Conservation (phyloP, 2,888 invertebrate species). For the Sepioteuthis lessoniana region DNA sequence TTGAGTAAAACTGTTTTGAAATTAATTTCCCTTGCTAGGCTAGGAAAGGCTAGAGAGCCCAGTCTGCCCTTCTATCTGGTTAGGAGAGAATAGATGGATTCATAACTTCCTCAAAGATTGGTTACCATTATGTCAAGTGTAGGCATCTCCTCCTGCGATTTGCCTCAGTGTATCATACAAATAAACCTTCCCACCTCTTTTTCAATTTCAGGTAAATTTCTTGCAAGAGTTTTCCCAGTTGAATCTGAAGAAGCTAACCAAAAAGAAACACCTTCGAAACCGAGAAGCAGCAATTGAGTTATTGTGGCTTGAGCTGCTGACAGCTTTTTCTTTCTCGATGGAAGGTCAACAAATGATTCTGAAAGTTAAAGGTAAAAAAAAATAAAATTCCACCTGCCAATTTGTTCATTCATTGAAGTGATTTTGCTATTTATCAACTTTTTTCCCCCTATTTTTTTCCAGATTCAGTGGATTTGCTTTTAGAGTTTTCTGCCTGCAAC, state of each 20-base stretch:
- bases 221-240: slow-evolving; percentile 68
- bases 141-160: too few species aligned
- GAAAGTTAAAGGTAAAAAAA: slow-evolving; percentile 71
- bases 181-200: too few species aligned
- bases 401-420: not conserved
- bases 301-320: slow-evolving; percentile 69
- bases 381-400: not conserved
- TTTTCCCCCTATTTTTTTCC: slow-evolving; percentile 50
- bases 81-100: too few species aligned
- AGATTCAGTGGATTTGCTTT: slow-evolving; percentile 68
- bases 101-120: too few species aligned
- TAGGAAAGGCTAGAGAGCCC: too few species aligned
- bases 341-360: slow-evolving; percentile 74
- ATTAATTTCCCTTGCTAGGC: too few species aligned
- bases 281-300: slow-evolving; percentile 58
- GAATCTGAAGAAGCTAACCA: slow-evolving; percentile 62
- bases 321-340: slow-evolving; percentile 71
- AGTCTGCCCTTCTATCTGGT: too few species aligned
- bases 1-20: too few species aligned
- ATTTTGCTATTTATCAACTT: not conserved
- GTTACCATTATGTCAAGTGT: too few species aligned
- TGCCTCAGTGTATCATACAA: too few species aligned
- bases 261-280: slow-evolving; percentile 60
- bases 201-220: slow-evolving; percentile 68
- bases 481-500: slow-evolving; percentile 68